Percentiles rank a stretch among this genome's conserved stretches.
These are phyloP conservation scores for Siderastrea radians DNA, from an alignment of 92 coral and sea anemone genomes.

Conservation along the genomic window DNA sequence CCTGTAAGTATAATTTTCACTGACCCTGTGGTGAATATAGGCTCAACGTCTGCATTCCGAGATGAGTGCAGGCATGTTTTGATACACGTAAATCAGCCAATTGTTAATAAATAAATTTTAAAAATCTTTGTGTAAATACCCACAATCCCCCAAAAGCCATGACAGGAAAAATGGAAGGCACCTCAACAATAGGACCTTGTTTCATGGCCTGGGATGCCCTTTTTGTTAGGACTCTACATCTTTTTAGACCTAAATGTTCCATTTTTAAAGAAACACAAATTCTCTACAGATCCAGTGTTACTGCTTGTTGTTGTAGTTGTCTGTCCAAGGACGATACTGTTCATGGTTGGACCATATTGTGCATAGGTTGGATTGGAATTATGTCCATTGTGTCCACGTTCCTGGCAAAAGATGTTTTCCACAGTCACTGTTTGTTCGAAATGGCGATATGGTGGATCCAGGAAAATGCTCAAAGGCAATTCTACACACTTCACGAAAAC, in stretches of 20 bases:
- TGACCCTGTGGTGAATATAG: too few relatives aligned
- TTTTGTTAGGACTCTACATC: background rate
- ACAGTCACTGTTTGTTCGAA: conserved; percentile 51
- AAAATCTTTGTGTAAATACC: too few relatives aligned
- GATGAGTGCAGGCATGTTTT: too few relatives aligned
- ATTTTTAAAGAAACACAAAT: conserved; percentile 39
- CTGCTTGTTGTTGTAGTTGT: conserved; percentile 55
- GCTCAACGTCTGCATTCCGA: too few relatives aligned
- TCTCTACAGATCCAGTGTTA: conserved; percentile 63
- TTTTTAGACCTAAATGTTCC: background rate
- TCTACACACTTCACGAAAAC: conserved; percentile 41
- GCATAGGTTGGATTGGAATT: conserved; percentile 66
- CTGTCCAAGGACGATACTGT: conserved; percentile 16
- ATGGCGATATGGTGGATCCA: conserved; percentile 40
- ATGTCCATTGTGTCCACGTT: conserved; percentile 52
- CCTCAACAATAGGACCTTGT: too few relatives aligned
- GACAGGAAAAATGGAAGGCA: too few relatives aligned
- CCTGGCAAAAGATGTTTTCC: conserved; percentile 64
- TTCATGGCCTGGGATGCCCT: background rate
- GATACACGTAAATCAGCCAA: too few relatives aligned
- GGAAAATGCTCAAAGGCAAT: conserved; percentile 28
- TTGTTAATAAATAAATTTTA: too few relatives aligned
- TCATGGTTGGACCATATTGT: conserved; percentile 70
- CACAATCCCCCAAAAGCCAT: too few relatives aligned
- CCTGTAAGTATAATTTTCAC: too few relatives aligned